Evolutionary conservation across 2,113 vertebrate genomes (phyloP), one percentile per base, ranked within the genome.

Genomic region (Xiphophorus maculatus): DNA sequence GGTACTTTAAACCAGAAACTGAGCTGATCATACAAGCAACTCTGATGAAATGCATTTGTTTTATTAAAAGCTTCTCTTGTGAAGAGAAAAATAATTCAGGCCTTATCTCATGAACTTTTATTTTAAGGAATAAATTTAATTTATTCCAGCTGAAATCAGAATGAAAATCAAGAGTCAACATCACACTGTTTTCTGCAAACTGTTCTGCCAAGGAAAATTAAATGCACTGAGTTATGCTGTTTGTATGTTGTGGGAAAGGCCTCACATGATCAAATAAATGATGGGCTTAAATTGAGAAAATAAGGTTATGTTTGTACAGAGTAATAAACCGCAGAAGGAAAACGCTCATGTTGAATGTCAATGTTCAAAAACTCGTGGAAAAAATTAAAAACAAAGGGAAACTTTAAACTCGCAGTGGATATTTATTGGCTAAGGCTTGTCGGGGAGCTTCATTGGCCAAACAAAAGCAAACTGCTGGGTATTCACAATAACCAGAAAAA

Each of bases 21-120:
- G 11, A 83, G 29, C 69, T 60, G 69, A 75, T 66, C 69, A 73
- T 33, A 74, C 73, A 86, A 76, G 71, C 60, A 63, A 70, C 79
- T 77, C 64, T n/a, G 2, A 42, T 27, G 63, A 79, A 54, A 63
- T 71, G 74, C 28, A 70, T 74, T 76, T 73, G 71, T 63, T 40
- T 68, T 65, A 63, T 66, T 61, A 12, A 42, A 33, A 73, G 12
- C 37, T 67, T 77, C n/a, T 66, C 27, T 64, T 63, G 0, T 33
- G 22, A 67, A 74, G 63, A 33, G 8, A 42, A 51, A 66, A 76
- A 62, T 14, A 74, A 19, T 44, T 58, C 32, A 44, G 51, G n/a
- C 29, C 63, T 29, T 28, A 30, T 22, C 13, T 44, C 5, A 32
- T 68, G 4, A n/a, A 54, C 76, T 76, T 44, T 65, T 83, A 63